These are phyloP conservation scores for Sylvilagus floridanus DNA, from an alignment of 2,797 vertebrate genomes.

Conservation along the genomic window DNA sequence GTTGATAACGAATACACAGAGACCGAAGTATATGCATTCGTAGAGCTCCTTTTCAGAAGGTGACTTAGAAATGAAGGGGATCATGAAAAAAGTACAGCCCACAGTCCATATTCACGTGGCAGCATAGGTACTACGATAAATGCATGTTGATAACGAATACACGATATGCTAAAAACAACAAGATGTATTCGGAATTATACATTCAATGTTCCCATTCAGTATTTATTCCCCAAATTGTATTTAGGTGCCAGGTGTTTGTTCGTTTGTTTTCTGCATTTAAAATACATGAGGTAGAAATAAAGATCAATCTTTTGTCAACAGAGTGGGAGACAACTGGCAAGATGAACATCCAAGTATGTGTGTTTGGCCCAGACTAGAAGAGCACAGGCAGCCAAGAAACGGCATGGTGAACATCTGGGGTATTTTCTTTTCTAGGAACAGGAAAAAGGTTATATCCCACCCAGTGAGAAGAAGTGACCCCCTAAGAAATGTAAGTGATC, in stretches of 20 bases:
- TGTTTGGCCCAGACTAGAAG: constrained; percentile 64
- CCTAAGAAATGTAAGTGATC: constrained; percentile 89
- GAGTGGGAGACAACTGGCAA: constrained; percentile 52
- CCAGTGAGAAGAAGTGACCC: constrained; percentile 89
- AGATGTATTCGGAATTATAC: background rate
- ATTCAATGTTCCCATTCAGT: background rate
- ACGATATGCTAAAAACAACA: background rate
- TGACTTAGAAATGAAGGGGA: background rate
- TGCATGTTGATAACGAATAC: background rate
- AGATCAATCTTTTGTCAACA: constrained; percentile 45
- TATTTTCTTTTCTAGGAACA: constrained; percentile 84
- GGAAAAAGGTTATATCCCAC: constrained; percentile 88
- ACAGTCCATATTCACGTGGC: background rate
- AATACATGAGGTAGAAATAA: constrained; percentile 44
- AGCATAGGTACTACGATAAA: background rate
- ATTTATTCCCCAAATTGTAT: background rate
- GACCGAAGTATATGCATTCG: background rate
- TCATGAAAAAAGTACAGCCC: background rate
- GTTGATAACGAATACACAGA: background rate
- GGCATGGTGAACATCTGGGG: constrained; percentile 88
- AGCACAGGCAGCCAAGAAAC: constrained; percentile 41
- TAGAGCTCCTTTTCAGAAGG: background rate
- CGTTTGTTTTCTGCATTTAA: background rate
- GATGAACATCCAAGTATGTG: constrained; percentile 57
- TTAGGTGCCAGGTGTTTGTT: background rate